phyloP scores from a whole-genome alignment of 1,140 invertebrate species.

The Thrips palmi region DNA sequence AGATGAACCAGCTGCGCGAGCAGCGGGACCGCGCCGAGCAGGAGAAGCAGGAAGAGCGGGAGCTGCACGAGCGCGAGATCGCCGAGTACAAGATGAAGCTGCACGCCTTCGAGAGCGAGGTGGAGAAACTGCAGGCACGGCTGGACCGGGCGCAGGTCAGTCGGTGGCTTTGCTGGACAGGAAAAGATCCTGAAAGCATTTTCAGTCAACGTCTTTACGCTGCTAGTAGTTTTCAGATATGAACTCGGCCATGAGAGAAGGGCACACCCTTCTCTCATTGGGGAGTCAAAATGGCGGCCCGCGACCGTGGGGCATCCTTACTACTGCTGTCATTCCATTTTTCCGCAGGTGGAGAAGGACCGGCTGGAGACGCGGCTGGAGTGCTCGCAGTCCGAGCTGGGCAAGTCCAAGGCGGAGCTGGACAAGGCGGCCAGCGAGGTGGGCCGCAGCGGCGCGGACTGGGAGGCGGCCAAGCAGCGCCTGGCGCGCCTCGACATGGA shows the following conservation, averaged over 20 bases:
- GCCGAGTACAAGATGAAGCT: constrained; percentile 91
- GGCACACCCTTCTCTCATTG: no score
- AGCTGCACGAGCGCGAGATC: constrained; percentile 80
- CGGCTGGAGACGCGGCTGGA: constrained; percentile 77
- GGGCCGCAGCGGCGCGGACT: constrained; percentile 68
- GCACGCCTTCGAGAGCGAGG: constrained; percentile 71
- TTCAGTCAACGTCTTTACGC: no score
- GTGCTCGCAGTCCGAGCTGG: constrained; percentile 78
- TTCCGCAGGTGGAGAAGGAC: constrained; percentile 68
- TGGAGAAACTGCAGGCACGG: constrained; percentile 47
- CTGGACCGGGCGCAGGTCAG: constrained; percentile 66
- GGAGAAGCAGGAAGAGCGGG: constrained; percentile 88
- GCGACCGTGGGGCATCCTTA: constrained; percentile 25
- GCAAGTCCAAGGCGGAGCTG: constrained; percentile 81
- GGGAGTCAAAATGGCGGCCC: no score
- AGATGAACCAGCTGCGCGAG: constrained; percentile 79
- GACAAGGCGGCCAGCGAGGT: constrained; percentile 81
- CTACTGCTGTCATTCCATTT: no score
- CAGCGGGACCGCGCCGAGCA: constrained; percentile 89
- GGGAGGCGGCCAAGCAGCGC: constrained; percentile 76
- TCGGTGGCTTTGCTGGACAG: no score
- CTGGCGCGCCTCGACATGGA: constrained; percentile 70
- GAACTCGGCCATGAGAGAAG: no score
- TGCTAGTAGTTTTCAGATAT: no score
- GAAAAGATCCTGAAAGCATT: no score